Evolutionary conservation across 1,140 invertebrate species (phyloP), one percentile per base, ranked within the genome.

Genomic region (Meloidogyne hapla): DNA sequence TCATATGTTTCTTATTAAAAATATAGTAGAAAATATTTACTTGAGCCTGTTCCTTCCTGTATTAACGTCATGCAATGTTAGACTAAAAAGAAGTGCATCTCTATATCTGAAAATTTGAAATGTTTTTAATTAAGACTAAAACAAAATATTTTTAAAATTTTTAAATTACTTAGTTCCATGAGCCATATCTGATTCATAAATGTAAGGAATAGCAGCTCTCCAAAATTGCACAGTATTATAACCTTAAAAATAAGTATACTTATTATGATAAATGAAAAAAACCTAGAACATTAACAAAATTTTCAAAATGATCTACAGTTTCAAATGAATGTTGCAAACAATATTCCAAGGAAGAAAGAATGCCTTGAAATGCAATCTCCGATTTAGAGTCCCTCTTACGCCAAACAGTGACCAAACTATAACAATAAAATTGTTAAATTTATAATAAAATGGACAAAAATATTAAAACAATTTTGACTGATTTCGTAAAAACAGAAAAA

Each of bases 1-100:
- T 8, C 26, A 28, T 10, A n/a, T 13, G 21, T 28, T 38, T 15
- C 4, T 21, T 23, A 13, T 62, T n/a, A 28, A 38, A 42, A 40
- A 12, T 69, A n/a, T 62, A 4, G 8, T 33, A 26, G 4, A 21
- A n/a, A 23, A 28, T 21, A 3, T 25, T 40, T 38, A 65, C 48
- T 56, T 64, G 10, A 73, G 21, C 26, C 70, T 26, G 23, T 73
- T 87, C 21, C 81, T 81, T 3, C 86, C 85, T 15, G 79, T 87
- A 72, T 86, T 86, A n/a, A 86, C 85, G 64, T 86, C 85, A 69
- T 86, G 87, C 12, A 86, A 76, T 8, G 85, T 83, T 25, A 86
- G 48, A 25, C 82, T 80, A 69, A 86, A 86, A 18, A 86, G 84
- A 25, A 86, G 73, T 6, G 84, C 79, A 67, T 86, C 85, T 42